Evolutionary conservation across 2,888 invertebrate genomes (phyloP), one percentile per base, ranked within the genome.

Genomic region (Mimachlamys varia): DNA sequence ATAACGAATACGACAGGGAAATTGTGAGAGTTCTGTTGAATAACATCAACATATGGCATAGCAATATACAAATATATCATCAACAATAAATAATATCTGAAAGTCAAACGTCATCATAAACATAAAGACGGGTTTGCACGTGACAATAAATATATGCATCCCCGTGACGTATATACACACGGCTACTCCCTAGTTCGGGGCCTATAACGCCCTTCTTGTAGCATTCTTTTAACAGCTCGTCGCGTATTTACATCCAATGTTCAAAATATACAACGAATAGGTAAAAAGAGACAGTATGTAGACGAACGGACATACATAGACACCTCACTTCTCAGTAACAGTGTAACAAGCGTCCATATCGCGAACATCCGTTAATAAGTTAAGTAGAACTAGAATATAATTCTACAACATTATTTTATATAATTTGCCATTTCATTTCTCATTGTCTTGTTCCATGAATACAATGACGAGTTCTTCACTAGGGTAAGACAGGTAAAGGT

Each of bases 401-500:
- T 19, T 62, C 22, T 44, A 44, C 44, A 44, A 44, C 44, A 44
- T 44, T 3, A 44, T 44, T n/a, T n/a, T 5, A 44, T 22, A n/a
- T 62, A n/a, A n/a, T 62, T 62, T 76, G 76, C 76, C 76, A 76
- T 76, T 76, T 76, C 33, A 76, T 76, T 33, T 22, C n/a, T 58
- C 22, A 58, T 58, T n/a, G 58, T 19, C 2, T 76, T 10, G 33
- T 33, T 27, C 27, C 76, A 76, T 22, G 33, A 15, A 10, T 33
- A 33, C 15, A 76, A 27, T 33, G 33, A 5, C 22, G n/a, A 62
- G 3, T n/a, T 62, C 22, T 62, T n/a, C 22, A 62, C 62, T 62
- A n/a, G n/a, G 62, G 22, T 62, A n/a, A 22, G n/a, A 17, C 4
- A 19, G 10, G 76, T 27, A 76, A 13, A 7, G 53, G 53, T 53